Conservation (phyloP, 2,113 vertebrate species). For the Numenius arquata region DNA sequence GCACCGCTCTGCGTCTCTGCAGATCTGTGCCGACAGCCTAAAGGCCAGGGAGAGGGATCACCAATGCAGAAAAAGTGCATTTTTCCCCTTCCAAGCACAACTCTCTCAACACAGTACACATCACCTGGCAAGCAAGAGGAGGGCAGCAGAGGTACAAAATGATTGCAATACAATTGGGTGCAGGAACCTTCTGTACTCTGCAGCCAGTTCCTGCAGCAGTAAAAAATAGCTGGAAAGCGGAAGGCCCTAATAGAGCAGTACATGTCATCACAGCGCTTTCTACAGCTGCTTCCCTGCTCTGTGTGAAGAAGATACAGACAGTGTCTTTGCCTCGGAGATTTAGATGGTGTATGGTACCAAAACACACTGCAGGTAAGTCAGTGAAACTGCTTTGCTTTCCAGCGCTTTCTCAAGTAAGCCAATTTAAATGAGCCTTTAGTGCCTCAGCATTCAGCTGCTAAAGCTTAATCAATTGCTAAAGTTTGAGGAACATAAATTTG, state of each 20-base stretch:
- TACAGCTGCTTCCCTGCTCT: background rate
- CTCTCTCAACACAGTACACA: background rate
- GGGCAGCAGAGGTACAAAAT: background rate
- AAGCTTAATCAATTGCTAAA: background rate
- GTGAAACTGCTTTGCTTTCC: background rate
- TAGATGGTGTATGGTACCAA: background rate
- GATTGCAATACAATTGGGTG: background rate
- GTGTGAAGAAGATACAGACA: background rate
- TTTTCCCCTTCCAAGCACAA: background rate
- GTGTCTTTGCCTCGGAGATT: background rate
- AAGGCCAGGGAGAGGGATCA: background rate
- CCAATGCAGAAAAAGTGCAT: background rate
- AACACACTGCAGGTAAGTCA: background rate
- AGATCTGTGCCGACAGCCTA: background rate
- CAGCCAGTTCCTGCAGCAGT: background rate
- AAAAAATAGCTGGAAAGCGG: slow-evolving; percentile 8
- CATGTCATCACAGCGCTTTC: background rate
- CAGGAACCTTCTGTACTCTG: background rate
- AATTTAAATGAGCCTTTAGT: background rate
- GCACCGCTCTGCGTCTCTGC: background rate
- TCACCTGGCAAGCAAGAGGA: background rate
- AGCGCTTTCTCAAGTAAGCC: background rate
- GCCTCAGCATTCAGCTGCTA: background rate
- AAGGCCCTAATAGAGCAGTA: background rate
- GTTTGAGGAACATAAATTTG: background rate